Conservation (phyloP, 1,140 invertebrate genomes). For the Neoseiulus cucumeris region DNA sequence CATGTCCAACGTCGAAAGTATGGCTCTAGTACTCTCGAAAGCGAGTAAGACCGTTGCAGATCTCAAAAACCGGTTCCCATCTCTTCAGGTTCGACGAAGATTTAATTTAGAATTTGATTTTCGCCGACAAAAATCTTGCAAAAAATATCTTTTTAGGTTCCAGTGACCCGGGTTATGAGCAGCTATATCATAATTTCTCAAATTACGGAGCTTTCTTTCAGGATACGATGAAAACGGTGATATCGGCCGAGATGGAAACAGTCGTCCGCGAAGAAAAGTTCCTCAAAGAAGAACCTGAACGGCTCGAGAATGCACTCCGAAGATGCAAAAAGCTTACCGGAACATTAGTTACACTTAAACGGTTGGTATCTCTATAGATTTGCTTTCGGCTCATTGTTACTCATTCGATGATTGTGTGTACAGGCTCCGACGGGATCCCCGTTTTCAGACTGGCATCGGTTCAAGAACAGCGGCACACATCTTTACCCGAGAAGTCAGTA, state of each 20-base stretch:
- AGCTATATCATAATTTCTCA: neutral
- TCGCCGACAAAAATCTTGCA: neutral
- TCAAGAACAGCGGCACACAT: conserved; percentile 56
- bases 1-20: conserved; percentile 87
- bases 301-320: conserved; percentile 65
- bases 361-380: conserved; percentile 37
- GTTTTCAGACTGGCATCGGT: conserved; percentile 62
- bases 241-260: conserved; percentile 80
- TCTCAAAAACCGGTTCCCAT: conserved; percentile 40
- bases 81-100: conserved; percentile 7
- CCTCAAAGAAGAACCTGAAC: conserved; percentile 79
- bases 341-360: conserved; percentile 83
- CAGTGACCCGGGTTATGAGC: neutral
- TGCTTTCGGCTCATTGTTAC: conserved; percentile 16
- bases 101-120: neutral
- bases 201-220: conserved; percentile 28
- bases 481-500: conserved; percentile 23
- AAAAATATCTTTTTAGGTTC: neutral
- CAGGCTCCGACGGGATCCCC: conserved; percentile 17
- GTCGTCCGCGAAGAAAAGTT: conserved; percentile 85
- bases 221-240: conserved; percentile 62
- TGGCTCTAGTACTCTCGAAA: conserved; percentile 72
- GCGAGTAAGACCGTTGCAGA: conserved; percentile 84
- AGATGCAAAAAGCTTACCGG: conserved; percentile 89
- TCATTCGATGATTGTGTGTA: conserved; percentile 16